These are phyloP conservation scores for Pseudomugil tenellus DNA, from an alignment of 2,797 vertebrate species.

Conservation along the genomic window DNA sequence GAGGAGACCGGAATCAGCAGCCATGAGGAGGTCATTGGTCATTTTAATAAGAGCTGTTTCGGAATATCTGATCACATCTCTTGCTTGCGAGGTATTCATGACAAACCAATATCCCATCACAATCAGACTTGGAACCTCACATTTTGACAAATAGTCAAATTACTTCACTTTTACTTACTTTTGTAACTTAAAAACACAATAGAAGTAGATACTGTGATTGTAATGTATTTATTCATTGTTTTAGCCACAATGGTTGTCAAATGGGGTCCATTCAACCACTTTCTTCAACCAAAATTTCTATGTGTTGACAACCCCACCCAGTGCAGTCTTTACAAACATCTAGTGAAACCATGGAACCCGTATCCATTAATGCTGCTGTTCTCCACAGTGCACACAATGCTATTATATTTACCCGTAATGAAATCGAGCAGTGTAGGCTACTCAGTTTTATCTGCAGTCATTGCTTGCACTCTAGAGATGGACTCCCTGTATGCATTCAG, in stretches of 20 bases:
- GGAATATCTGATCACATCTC: slow-evolving; percentile 39
- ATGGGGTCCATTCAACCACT: slow-evolving; percentile 45
- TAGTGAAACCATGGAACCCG: slow-evolving; percentile 50
- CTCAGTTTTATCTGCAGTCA: slow-evolving; percentile 66
- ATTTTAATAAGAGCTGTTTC: slow-evolving; percentile 69
- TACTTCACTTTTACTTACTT: slow-evolving; percentile 14
- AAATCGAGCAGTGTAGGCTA: slow-evolving; percentile 56
- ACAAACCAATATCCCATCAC: slow-evolving; percentile 50
- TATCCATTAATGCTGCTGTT: slow-evolving; percentile 42
- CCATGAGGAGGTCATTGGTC: no score
- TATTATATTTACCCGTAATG: slow-evolving; percentile 62
- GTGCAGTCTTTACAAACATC: slow-evolving; percentile 38
- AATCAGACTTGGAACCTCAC: slow-evolving; percentile 50
- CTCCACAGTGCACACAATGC: slow-evolving; percentile 47
- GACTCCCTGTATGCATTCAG: slow-evolving; percentile 58
- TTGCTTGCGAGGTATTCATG: slow-evolving; percentile 58
- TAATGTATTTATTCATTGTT: slow-evolving; percentile 31
- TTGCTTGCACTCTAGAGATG: slow-evolving; percentile 62
- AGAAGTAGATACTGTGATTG: slow-evolving; percentile 7
- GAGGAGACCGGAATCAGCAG: no score
- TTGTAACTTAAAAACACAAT: slow-evolving; percentile 14
- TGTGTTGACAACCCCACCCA: slow-evolving; percentile 42
- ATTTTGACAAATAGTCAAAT: not conserved
- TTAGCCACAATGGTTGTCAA: slow-evolving; percentile 50
- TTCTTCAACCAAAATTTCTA: slow-evolving; percentile 59